Percentiles rank a stretch among this genome's conserved stretches.
These are phyloP conservation scores for Silurus lanzhouensis DNA, from an alignment of 2,797 vertebrate species.

Conservation along the genomic window DNA sequence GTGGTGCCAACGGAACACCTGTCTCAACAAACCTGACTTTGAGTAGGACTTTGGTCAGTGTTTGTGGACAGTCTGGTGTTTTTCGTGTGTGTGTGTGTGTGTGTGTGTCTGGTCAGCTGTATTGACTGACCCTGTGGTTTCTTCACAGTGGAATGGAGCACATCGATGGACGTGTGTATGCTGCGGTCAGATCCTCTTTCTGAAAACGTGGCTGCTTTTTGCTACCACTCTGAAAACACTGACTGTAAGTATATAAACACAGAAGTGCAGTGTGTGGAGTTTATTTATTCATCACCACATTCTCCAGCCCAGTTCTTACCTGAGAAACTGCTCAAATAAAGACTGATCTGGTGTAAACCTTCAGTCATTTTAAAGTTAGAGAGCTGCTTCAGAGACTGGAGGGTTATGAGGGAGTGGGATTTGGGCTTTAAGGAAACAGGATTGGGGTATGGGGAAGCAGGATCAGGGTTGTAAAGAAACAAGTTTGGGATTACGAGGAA, in stretches of 20 bases:
- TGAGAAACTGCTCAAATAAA: not conserved
- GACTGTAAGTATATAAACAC: constrained; percentile 81
- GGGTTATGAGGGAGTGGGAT: not conserved
- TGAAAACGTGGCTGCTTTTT: constrained; percentile 87
- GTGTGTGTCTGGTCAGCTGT: not conserved
- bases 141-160: constrained; percentile 90
- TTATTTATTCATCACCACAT: not conserved
- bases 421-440: too few relatives aligned
- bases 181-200: constrained; percentile 85
- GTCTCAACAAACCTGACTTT: constrained; percentile 18
- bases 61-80: not conserved
- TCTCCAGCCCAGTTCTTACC: not conserved
- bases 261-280: not conserved
- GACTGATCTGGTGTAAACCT: not conserved
- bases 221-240: constrained; percentile 70
- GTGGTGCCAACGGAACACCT: not conserved
- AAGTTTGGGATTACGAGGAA: not conserved
- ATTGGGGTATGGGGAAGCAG: not conserved
- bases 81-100: too few relatives aligned
- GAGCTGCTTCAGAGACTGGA: too few relatives aligned
- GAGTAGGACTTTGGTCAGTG: constrained; percentile 8
- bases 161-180: constrained; percentile 78
- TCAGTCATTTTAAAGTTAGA: too few relatives aligned
- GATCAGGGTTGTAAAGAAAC: not conserved
- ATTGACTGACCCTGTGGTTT: constrained; percentile 9